Base-by-base conservation (phyloP, 2,113 vertebrate genomes). In the Gymnorhina tibicen region DNA sequence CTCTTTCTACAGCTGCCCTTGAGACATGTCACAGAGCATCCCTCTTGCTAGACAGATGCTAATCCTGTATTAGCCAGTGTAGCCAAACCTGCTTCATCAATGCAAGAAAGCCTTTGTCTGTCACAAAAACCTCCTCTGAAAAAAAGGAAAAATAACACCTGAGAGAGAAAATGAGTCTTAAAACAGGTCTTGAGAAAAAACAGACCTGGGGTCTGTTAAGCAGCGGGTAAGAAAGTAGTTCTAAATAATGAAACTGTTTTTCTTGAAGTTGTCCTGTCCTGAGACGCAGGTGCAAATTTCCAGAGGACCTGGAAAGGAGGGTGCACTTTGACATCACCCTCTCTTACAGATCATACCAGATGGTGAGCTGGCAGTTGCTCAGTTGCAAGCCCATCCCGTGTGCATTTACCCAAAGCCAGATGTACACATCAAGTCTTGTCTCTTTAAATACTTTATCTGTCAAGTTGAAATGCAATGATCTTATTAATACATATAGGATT, bases 341-440 rank as follows among this genome's bases (percentile, higher is more conserved):
- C 89, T 47, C 93, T 89, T 84, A 75, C 69, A 87, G 86, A 91
- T 92, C 96, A 89, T 11, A 95, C 64, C 95, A 97, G 96, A 96
- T 97, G 96, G 95, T 91, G 82, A 60, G 68, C 89, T 96, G 95
- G 95, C 95, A 96, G 95, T 95, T 92, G 91, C 93, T 92, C 89
- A 89, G 94, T 89, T 92, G 94, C 89, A 82, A 96, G 53, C 56
- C 78, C 64, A 87, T 95, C 96, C 94, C 80, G 0, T 75, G 94
- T 92, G 96, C 77, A 85, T 95, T 96, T 95, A 91, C 56, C 84
- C 59, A 35, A 56, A 91, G 84, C 64, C 95, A 96, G 83, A 90
- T 91, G 93, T 82, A 96, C 93, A 68, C 76, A 93, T 93, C 90
- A 92, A 91, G 79, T 50, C 90, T 81, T 95, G 96, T 91, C 88